These are phyloP conservation scores for Drosophila arizonae DNA, from an alignment of 1,140 invertebrate species.

Conservation along the genomic window DNA sequence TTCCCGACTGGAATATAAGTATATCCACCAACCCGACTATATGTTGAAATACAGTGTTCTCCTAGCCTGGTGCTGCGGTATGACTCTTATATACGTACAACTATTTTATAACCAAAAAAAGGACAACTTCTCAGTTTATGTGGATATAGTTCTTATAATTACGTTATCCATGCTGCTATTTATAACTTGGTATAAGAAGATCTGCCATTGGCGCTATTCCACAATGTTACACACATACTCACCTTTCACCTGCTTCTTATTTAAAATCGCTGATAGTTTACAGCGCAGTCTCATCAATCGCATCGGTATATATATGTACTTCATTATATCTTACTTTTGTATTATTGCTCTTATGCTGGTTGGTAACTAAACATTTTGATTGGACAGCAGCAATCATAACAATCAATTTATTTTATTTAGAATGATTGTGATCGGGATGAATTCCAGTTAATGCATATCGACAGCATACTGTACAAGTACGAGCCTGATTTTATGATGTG, in stretches of 20 bases:
- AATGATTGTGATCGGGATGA: slow-evolving; percentile 16
- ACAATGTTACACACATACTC: slow-evolving; percentile 83
- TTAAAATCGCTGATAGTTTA: slow-evolving; percentile 24
- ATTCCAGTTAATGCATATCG: slow-evolving; percentile 35
- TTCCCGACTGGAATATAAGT: slow-evolving; percentile 57
- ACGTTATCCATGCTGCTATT: slow-evolving; percentile 64
- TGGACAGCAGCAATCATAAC: too few relatives aligned
- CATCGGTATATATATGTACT: too few relatives aligned
- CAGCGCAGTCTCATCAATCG: slow-evolving; percentile 83
- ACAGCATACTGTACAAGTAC: slow-evolving; percentile 50
- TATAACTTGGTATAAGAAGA: slow-evolving; percentile 78
- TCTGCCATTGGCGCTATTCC: slow-evolving; percentile 83
- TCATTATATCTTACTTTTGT: too few relatives aligned
- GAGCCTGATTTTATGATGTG: slow-evolving; percentile 65
- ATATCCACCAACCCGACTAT: slow-evolving; percentile 65
- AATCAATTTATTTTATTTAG: slow-evolving; percentile 14
- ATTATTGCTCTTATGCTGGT: slow-evolving; percentile 85
- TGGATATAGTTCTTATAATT: slow-evolving; percentile 6
- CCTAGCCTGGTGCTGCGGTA: slow-evolving; percentile 43
- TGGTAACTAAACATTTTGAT: slow-evolving; percentile 1
- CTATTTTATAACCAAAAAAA: background rate
- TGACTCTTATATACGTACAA: slow-evolving; percentile 38
- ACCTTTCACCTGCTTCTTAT: slow-evolving; percentile 85
- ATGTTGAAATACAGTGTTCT: slow-evolving; percentile 69
- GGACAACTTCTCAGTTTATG: background rate